phyloP scores from a whole-genome alignment of 1,140 invertebrate genomes.

The Maniola jurtina region DNA sequence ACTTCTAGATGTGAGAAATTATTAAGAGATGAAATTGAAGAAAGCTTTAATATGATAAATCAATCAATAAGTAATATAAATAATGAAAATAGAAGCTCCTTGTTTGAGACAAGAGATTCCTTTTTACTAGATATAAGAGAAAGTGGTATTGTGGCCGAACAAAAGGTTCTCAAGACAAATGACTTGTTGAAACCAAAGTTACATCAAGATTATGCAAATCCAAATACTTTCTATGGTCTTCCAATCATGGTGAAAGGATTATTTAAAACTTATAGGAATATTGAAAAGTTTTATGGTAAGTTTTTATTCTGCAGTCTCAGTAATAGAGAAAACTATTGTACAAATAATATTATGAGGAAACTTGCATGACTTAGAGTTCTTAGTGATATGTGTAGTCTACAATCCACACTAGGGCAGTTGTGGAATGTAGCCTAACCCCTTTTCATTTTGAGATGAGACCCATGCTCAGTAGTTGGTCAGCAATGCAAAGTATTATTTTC shows the following conservation, averaged over 20 bases:
- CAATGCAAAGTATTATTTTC: too few species aligned
- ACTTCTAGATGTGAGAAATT: conserved; percentile 35
- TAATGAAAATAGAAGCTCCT: conserved; percentile 37
- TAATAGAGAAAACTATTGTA: neutral
- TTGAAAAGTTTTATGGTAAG: conserved; percentile 72
- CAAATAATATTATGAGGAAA: too few species aligned
- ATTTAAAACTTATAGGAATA: conserved; percentile 67
- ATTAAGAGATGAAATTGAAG: conserved; percentile 49
- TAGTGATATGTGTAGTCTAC: too few species aligned
- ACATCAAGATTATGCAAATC: conserved; percentile 16
- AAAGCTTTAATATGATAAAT: conserved; percentile 57
- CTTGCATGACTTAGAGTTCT: too few species aligned
- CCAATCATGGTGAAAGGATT: conserved; percentile 55
- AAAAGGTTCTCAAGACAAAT: conserved; percentile 26
- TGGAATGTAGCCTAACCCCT: too few species aligned
- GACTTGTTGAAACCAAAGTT: conserved; percentile 32
- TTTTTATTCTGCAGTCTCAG: neutral
- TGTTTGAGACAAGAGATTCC: conserved; percentile 64
- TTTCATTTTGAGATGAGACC: too few species aligned
- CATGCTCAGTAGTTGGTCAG: too few species aligned
- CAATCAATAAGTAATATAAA: conserved; percentile 52
- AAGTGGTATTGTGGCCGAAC: conserved; percentile 41
- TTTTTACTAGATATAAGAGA: conserved; percentile 61
- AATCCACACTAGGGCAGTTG: too few species aligned
- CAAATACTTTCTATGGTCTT: conserved; percentile 59